Evolutionary conservation across 2,797 vertebrate species (phyloP).

Genomic region (Gymnothorax reevesii): DNA sequence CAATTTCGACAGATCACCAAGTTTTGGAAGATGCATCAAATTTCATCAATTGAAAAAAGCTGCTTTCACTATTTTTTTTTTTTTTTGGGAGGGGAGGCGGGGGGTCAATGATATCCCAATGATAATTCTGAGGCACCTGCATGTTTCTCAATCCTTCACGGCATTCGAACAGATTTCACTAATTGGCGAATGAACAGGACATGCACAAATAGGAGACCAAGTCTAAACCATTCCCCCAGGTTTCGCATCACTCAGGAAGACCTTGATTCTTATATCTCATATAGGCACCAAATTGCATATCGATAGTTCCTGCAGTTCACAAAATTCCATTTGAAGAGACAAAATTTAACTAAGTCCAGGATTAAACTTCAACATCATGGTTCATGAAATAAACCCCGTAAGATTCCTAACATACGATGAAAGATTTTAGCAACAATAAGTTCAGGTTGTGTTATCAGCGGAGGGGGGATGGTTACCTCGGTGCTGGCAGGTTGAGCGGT

Average conservation of each 20-base stretch:
- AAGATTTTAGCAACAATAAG: neutral
- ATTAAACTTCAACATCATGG: neutral
- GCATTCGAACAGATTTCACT: neutral
- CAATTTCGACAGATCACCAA: neutral
- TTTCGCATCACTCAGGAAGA: too few relatives aligned
- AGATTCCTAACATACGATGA: neutral
- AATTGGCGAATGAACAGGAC: too few relatives aligned
- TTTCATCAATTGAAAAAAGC: too few relatives aligned
- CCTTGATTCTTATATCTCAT: too few relatives aligned
- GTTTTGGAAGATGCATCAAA: neutral
- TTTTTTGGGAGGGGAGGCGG: too few relatives aligned
- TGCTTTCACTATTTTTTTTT: too few relatives aligned
- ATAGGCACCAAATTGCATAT: too few relatives aligned
- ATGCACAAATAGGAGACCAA: too few relatives aligned
- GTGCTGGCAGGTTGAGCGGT: conserved; percentile 89
- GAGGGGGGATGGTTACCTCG: conserved; percentile 73
- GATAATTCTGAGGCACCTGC: neutral
- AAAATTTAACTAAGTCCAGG: too few relatives aligned
- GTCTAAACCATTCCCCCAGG: too few relatives aligned
- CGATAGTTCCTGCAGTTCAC: too few relatives aligned
- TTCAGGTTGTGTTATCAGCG: neutral
- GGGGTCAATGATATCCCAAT: neutral
- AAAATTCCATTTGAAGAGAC: too few relatives aligned
- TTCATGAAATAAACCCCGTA: neutral
- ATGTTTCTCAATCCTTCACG: neutral